phyloP scores from a whole-genome alignment of 2,113 vertebrate genomes.

The Oreotrochilus melanogaster region DNA sequence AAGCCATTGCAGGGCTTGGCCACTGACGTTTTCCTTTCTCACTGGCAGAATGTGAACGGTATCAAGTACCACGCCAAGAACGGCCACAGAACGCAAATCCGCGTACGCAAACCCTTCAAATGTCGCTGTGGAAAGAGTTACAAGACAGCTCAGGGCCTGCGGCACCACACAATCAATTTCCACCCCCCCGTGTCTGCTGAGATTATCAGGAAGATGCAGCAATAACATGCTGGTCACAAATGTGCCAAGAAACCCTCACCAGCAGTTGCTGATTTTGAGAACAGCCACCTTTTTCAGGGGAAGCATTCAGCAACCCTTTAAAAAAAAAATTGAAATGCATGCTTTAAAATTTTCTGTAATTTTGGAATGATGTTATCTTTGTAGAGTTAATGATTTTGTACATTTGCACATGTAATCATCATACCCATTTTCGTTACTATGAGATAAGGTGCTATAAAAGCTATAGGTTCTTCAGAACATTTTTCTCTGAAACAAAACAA shows the following conservation, averaged over 20 bases:
- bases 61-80: conserved; percentile 99
- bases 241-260: conserved; percentile 88
- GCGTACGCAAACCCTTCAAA: conserved; percentile 96
- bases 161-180: conserved; percentile 98
- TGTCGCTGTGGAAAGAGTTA: conserved; percentile 99
- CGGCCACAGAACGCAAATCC: conserved; percentile 96
- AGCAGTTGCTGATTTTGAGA: conserved; percentile 88
- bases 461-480: conserved; percentile 80
- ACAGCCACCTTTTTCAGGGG: conserved; percentile 86
- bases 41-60: conserved; percentile 93
- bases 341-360: conserved; percentile 88
- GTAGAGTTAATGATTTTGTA: conserved; percentile 93
- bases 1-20: background rate
- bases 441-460: conserved; percentile 86
- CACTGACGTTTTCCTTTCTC: background rate
- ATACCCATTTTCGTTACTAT: conserved; percentile 86
- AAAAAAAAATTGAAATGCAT: conserved; percentile 82
- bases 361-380: conserved; percentile 89
- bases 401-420: conserved; percentile 95
- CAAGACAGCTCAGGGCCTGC: conserved; percentile 98
- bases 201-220: conserved; percentile 97
- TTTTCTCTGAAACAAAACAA: conserved; percentile 59
- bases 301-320: conserved; percentile 83
- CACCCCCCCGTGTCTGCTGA: conserved; percentile 94
- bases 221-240: conserved; percentile 86